These are phyloP conservation scores for Syngnathus acus DNA, from an alignment of 2,797 vertebrate genomes.

Conservation along the genomic window DNA sequence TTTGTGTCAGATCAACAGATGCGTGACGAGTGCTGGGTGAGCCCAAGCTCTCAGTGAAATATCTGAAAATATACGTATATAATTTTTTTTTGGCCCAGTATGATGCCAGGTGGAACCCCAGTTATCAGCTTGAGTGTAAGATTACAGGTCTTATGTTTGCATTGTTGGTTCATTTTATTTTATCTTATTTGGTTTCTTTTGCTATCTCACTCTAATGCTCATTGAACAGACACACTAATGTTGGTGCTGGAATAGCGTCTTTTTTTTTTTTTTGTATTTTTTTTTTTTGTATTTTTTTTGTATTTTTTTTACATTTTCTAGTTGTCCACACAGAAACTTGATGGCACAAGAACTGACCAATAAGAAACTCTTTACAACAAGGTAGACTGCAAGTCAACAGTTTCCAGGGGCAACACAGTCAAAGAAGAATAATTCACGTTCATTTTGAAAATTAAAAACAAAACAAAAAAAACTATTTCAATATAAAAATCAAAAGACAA, in stretches of 20 bases:
- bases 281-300: conserved; percentile 20
- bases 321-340: conserved; percentile 80
- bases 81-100: conserved; percentile 31
- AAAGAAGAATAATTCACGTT: conserved; percentile 69
- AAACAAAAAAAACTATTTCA: conserved; percentile 53
- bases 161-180: conserved; percentile 17
- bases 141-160: conserved; percentile 52
- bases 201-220: conserved; percentile 77
- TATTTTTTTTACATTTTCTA: conserved; percentile 61
- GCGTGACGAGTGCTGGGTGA: conserved; percentile 39
- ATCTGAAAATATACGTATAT: conserved; percentile 26
- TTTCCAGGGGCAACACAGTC: conserved; percentile 77
- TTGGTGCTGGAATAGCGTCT: conserved; percentile 72
- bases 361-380: conserved; percentile 83
- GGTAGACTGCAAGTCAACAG: conserved; percentile 79
- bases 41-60: conserved; percentile 37
- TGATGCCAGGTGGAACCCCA: conserved; percentile 48
- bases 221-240: conserved; percentile 75
- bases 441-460: conserved; percentile 50
- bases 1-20: conserved; percentile 55
- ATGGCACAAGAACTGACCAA: conserved; percentile 81
- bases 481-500: conserved; percentile 67
- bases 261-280: conserved; percentile 25
- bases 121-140: conserved; percentile 48
- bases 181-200: conserved; percentile 68